Evolutionary conservation across 1,140 invertebrate genomes (phyloP), one percentile per base, ranked within the genome.

Genomic region (Cydia pomonella): DNA sequence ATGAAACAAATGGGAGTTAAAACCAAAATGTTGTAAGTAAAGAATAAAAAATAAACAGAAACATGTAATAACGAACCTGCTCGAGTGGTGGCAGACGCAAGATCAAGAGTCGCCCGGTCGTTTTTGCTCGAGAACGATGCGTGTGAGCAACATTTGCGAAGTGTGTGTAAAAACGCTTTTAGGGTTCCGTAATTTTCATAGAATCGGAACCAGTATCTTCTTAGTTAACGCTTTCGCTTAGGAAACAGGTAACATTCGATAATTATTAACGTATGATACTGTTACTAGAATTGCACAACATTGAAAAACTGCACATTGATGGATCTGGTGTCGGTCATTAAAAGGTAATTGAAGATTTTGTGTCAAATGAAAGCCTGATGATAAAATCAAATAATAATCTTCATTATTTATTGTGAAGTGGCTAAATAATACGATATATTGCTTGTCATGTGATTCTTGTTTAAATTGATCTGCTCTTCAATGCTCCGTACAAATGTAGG

Each of bases 81-180:
- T 73, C 76, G 50, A 73, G 76, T 82, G 75, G 76, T 76, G 73
- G 33, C 74, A 77, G 73, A 53, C 75, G 72, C 78, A 29, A 62
- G 77, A 80, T 77, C 77, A 79, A 79, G 81, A 81, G 72, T 72
- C 27, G 76, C 76, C 80, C 77, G 63, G 79, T 73, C 74, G 79
- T 86, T 88, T 87, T 89, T 90, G 81, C 80, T 74, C 62, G 73
- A 78, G 64, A 74, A 73, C 85, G 81, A 79, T 86, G 88, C 87
- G 88, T 89, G 86, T 87, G 85, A 87, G 83, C 83, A 69, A 87
- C 89, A 91, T 89, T 84, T 90, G 89, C 83, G 78, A 73, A 76
- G 83, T 83, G 84, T 87, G 76, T 82, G 78, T 73, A 80, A 72
- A 79, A 72, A 82, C 74, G 77, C 78, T 78, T 81, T 85, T 69